phyloP scores from a whole-genome alignment of 2,797 vertebrate genomes.

The Synaphobranchus kaupii region DNA sequence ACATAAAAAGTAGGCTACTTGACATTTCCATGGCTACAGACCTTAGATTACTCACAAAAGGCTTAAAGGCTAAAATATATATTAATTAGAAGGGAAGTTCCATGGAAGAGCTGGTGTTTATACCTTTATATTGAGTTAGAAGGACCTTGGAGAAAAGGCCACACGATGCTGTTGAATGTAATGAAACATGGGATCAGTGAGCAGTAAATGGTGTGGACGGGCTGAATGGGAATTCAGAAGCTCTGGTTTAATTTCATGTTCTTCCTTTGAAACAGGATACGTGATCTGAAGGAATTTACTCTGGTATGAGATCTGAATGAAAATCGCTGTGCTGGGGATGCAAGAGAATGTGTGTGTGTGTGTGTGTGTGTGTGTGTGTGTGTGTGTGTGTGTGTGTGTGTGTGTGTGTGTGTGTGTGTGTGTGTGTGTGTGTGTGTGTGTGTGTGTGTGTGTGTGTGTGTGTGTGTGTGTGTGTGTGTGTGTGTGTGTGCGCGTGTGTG shows the following conservation, averaged over 20 bases:
- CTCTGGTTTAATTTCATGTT: background rate
- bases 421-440: background rate
- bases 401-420: background rate
- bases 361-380: background rate
- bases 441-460: background rate
- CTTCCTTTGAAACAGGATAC: background rate
- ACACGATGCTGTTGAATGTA: background rate
- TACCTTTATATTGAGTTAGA: background rate
- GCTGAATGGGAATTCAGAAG: background rate
- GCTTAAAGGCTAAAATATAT: background rate
- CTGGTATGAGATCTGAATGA: background rate
- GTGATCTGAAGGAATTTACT: background rate
- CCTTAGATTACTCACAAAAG: background rate
- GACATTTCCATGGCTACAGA: background rate
- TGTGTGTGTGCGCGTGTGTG: background rate
- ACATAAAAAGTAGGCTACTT: background rate
- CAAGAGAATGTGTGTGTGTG: background rate
- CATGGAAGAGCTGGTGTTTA: background rate
- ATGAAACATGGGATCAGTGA: slow-evolving; percentile 7
- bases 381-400: background rate
- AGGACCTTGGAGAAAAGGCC: background rate
- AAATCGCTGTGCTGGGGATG: background rate
- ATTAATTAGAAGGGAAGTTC: background rate
- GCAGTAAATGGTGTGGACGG: slow-evolving; percentile 1
- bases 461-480: background rate